A percentile compares a stretch with the other conserved stretches of the same genome.
Evolutionary conservation across 2,888 invertebrate genomes (phyloP).

Genomic region (Margaritifera margaritifera): DNA sequence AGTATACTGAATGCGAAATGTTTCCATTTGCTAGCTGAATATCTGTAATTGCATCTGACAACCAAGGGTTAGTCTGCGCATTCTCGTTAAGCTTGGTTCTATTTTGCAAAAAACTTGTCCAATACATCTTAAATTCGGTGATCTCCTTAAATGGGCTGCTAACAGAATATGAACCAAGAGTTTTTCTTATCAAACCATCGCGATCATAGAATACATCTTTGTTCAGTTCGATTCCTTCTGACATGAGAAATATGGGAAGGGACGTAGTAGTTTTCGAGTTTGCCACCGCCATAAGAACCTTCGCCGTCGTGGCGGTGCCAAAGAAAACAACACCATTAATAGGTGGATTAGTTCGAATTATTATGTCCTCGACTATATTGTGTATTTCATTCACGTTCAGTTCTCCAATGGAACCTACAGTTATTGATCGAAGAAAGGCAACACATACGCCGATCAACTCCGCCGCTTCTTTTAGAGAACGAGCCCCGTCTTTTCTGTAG

Average conservation of each 20-base stretch:
- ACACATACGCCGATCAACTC: conserved; percentile 3
- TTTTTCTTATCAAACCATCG: too few species aligned
- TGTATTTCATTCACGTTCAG: conserved; percentile 1
- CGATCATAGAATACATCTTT: too few species aligned
- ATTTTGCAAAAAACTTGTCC: too few species aligned
- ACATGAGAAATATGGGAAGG: conserved; percentile 13
- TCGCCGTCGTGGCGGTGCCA: conserved; percentile 1
- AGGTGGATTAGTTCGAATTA: conserved; percentile 4
- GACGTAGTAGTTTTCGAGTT: not conserved
- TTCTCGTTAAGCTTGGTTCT: too few species aligned
- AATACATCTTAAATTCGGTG: too few species aligned
- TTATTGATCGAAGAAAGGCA: not conserved
- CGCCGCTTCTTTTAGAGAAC: not conserved
- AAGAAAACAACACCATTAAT: conserved; percentile 18
- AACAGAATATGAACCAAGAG: too few species aligned
- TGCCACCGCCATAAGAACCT: not conserved
- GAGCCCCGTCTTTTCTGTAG: conserved; percentile 8
- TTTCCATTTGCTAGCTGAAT: too few species aligned
- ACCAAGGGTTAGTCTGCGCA: too few species aligned
- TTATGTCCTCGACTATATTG: not conserved
- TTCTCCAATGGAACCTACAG: not conserved
- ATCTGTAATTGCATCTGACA: too few species aligned
- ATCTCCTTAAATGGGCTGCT: too few species aligned
- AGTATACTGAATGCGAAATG: too few species aligned
- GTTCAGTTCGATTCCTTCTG: conserved; percentile 1